Evolutionary conservation across 92 coral and sea anemone species (phyloP), one percentile per base, ranked within the genome.

Genomic region (Palythoa grandis): DNA sequence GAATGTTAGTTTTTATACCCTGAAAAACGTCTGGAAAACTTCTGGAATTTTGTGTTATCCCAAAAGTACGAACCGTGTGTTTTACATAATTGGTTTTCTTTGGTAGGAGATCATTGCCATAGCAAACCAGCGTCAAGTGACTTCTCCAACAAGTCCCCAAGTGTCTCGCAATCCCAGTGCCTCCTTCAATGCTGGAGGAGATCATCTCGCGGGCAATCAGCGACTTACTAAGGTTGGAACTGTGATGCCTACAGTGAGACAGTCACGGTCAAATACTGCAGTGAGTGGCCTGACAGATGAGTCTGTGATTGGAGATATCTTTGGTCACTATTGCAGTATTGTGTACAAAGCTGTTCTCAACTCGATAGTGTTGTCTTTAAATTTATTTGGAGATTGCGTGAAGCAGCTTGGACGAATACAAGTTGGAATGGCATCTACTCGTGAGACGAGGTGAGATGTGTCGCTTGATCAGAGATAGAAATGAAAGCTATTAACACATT

Each of bases 221-320:
- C 94, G 91, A 56, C 87, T 88, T 0, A 92, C 92, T 74, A 93
- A 94, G 73, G 87, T 88, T 54, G 98, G 98, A 22, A 94, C 94
- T 40, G 80, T 94, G 39, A 68, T 94, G 88, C 88, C 95, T 3
- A 86, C 96, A 25, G 95, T 95, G 0, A 92, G 94, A 35, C 95
- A 87, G 15, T 93, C 95, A 14, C 91, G 98, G 39, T 92, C 92
- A 11, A 95, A 89, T 43, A 96, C 99, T 50, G 96, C 94, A 47
- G 94, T 96, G 63, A 96, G 99, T 79, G 99, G 99, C 54, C 87
- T 96, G 69, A 95, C 99, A 68, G 99, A 96, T 66, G 99, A 96
- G 91, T 90, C 97, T 39, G 93, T 96, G 57, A 94, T 95, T 74
- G 98, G 98, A 23, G 99, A 96, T 73, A 96, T 96, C 52, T 96